These are phyloP conservation scores for Synanthedon tipuliformis DNA, from an alignment of 2,888 invertebrate genomes.

Conservation along the genomic window DNA sequence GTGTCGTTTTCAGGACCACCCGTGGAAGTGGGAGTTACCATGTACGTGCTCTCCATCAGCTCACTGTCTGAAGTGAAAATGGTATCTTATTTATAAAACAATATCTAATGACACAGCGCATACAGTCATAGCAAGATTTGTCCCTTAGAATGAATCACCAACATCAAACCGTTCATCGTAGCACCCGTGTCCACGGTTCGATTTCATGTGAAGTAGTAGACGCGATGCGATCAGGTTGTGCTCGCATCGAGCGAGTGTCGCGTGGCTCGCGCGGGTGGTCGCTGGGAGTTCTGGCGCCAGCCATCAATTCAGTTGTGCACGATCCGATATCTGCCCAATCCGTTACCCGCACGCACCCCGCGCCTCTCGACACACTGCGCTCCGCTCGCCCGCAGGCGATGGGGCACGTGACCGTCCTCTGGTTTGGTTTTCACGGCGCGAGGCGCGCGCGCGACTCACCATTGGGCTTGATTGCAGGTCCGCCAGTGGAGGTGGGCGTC, in stretches of 20 bases:
- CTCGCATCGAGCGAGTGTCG: conserved; percentile 12
- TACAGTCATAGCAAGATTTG: conserved; percentile 48
- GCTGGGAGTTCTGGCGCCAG: conserved; percentile 9
- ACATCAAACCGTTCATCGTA: conserved; percentile 65
- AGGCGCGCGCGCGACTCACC: conserved; percentile 25
- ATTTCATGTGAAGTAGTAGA: conserved; percentile 31
- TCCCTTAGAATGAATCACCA: conserved; percentile 60
- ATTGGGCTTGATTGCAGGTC: conserved; percentile 83
- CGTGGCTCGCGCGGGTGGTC: conserved; percentile 9
- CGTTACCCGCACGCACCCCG: conserved; percentile 24
- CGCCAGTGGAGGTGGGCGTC: conserved; percentile 97
- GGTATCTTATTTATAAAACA: conserved; percentile 64
- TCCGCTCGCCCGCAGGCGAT: conserved; percentile 27
- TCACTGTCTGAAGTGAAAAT: conserved; percentile 86
- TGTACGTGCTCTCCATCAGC: conserved; percentile 86
- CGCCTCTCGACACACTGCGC: not conserved
- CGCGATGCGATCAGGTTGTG: conserved; percentile 20
- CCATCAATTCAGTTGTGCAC: not conserved
- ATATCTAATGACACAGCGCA: conserved; percentile 59
- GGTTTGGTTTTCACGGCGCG: conserved; percentile 48
- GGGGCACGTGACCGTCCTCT: conserved; percentile 49
- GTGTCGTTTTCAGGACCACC: conserved; percentile 74
- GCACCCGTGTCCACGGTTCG: conserved; percentile 67
- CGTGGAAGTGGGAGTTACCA: conserved; percentile 83
- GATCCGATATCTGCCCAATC: not conserved